These are phyloP conservation scores for Heterodera schachtii DNA, from an alignment of 1,140 invertebrate genomes.

Conservation along the genomic window DNA sequence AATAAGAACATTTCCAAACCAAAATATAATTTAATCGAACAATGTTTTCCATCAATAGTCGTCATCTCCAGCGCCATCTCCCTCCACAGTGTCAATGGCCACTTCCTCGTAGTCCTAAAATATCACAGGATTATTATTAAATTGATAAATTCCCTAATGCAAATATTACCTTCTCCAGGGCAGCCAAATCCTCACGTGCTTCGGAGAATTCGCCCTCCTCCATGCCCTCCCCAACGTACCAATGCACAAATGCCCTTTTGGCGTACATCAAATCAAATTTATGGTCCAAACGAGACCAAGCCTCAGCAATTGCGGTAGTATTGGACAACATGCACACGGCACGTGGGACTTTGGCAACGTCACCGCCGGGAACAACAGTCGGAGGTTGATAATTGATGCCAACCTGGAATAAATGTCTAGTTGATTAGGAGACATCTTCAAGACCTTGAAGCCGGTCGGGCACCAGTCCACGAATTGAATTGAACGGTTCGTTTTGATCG, in stretches of 20 bases:
- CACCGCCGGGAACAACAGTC: slow-evolving; percentile 62
- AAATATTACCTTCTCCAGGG: slow-evolving; percentile 49
- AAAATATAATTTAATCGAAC: not conserved
- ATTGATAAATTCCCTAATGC: too few relatives aligned
- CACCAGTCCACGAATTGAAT: slow-evolving; percentile 69
- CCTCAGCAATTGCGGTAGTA: slow-evolving; percentile 74
- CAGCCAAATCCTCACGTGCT: slow-evolving; percentile 80
- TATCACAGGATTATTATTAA: not conserved
- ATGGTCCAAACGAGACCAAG: slow-evolving; percentile 72
- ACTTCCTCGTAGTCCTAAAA: slow-evolving; percentile 50
- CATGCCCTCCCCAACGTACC: slow-evolving; percentile 78
- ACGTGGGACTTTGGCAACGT: slow-evolving; percentile 68
- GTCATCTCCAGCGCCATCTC: slow-evolving; percentile 34
- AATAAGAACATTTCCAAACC: not conserved
- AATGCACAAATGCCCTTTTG: slow-evolving; percentile 78
- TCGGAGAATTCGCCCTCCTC: slow-evolving; percentile 82
- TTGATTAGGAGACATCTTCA: not conserved
- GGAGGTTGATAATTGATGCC: slow-evolving; percentile 65
- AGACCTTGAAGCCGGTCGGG: slow-evolving; percentile 56
- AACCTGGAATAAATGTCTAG: slow-evolving; percentile 34
- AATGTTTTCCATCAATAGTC: slow-evolving; percentile 25
- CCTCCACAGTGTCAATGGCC: slow-evolving; percentile 31
- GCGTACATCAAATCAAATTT: slow-evolving; percentile 73
- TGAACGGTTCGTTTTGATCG: slow-evolving; percentile 68
- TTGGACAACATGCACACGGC: slow-evolving; percentile 56